Percentiles rank a stretch among this genome's conserved stretches.
Conservation (phyloP, 2,113 vertebrate species). For the Columba livia region DNA sequence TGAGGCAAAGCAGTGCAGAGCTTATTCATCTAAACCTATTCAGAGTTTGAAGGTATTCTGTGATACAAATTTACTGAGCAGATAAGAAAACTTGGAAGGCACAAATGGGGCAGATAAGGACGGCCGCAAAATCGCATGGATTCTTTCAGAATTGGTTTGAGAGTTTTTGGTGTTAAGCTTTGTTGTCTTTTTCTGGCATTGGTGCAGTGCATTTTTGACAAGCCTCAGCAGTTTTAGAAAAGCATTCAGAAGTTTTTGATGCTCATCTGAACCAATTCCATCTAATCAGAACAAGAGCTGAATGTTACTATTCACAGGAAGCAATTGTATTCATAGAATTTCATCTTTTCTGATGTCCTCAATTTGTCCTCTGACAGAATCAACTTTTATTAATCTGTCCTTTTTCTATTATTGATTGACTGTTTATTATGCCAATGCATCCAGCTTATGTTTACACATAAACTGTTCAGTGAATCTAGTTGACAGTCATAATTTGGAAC, state of each 20-base stretch:
- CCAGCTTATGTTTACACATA: slow-evolving; percentile 31
- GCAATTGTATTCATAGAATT: slow-evolving; percentile 67
- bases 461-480: not conserved
- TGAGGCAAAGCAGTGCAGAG: not conserved
- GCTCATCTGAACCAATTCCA: slow-evolving; percentile 69
- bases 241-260: slow-evolving; percentile 60
- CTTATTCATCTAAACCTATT: slow-evolving; percentile 14
- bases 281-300: slow-evolving; percentile 59
- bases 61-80: slow-evolving; percentile 20
- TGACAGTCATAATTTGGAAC: slow-evolving; percentile 2
- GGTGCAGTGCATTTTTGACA: slow-evolving; percentile 25
- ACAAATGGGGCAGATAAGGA: slow-evolving; percentile 44
- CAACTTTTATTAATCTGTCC: slow-evolving; percentile 56
- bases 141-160: slow-evolving; percentile 25
- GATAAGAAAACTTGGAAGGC: slow-evolving; percentile 57
- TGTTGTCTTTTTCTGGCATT: slow-evolving; percentile 51
- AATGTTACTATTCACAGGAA: slow-evolving; percentile 58
- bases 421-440: slow-evolving; percentile 31
- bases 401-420: slow-evolving; percentile 34
- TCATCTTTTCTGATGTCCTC: slow-evolving; percentile 61
- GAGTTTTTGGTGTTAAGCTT: slow-evolving; percentile 52
- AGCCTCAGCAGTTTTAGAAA: slow-evolving; percentile 65
- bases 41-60: slow-evolving; percentile 19
- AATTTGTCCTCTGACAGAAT: slow-evolving; percentile 62
- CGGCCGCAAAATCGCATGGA: slow-evolving; percentile 15